These are phyloP conservation scores for Anhinga rufa DNA, from an alignment of 2,113 vertebrate species.

Conservation along the genomic window DNA sequence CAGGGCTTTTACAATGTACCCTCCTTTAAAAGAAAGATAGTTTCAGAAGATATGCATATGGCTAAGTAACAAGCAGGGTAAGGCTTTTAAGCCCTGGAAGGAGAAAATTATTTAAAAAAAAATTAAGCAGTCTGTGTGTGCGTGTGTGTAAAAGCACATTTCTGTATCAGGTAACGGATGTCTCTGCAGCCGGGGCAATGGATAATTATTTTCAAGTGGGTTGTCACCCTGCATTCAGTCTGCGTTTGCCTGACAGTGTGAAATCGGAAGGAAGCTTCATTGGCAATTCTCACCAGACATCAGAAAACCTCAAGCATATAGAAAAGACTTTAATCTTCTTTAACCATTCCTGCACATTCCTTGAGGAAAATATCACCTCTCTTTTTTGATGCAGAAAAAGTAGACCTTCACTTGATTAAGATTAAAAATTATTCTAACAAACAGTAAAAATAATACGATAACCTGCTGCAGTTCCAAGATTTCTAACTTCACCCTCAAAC, in stretches of 20 bases:
- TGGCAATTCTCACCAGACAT: slow-evolving; percentile 53
- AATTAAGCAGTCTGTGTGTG: neutral
- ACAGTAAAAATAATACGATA: neutral
- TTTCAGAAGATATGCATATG: neutral
- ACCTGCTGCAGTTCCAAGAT: neutral
- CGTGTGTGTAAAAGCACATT: slow-evolving; percentile 31
- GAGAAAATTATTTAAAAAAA: neutral
- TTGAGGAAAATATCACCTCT: neutral
- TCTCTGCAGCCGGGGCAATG: slow-evolving; percentile 24
- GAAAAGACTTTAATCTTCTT: slow-evolving; percentile 53
- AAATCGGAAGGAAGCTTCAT: slow-evolving; percentile 54
- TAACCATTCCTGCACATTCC: neutral
- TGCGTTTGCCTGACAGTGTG: neutral
- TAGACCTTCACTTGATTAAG: neutral
- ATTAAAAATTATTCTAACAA: neutral
- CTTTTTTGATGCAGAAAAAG: neutral
- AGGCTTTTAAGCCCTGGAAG: slow-evolving; percentile 6
- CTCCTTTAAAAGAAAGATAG: neutral
- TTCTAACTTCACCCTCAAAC: neutral
- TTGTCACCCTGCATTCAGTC: slow-evolving; percentile 54
- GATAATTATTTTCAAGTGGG: slow-evolving; percentile 66
- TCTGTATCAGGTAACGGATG: slow-evolving; percentile 29
- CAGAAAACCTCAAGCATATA: slow-evolving; percentile 45
- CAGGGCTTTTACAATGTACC: neutral
- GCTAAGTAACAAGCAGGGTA: neutral